Percentiles rank a stretch among this genome's conserved stretches.
phyloP scores from a whole-genome alignment of 2,113 vertebrate genomes.

The Syngnathus typhle region DNA sequence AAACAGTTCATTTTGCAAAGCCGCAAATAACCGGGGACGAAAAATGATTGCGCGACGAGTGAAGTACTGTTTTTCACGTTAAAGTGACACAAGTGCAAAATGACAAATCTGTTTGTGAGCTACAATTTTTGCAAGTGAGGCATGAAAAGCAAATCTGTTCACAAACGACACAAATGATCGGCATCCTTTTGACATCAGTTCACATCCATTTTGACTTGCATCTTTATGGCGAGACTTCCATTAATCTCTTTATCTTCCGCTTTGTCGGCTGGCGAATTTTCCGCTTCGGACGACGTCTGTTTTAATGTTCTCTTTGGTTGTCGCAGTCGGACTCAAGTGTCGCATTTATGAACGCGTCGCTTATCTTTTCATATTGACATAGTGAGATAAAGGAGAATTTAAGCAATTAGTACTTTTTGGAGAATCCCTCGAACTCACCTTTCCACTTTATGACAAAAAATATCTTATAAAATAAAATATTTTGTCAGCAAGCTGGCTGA shows the following conservation, averaged over 20 bases:
- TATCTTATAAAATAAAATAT: no score
- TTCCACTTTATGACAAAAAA: no score
- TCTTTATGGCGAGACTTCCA: conserved; percentile 4
- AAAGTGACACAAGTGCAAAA: background rate
- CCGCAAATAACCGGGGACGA: background rate
- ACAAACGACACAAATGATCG: background rate
- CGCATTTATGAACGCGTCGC: background rate
- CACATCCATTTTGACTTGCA: background rate
- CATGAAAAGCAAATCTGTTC: conserved; percentile 4
- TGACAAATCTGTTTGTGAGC: background rate
- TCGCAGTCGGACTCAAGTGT: conserved; percentile 4
- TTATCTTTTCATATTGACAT: background rate
- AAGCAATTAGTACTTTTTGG: no score
- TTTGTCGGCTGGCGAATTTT: conserved; percentile 4
- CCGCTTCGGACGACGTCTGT: conserved; percentile 1
- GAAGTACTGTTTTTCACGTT: background rate
- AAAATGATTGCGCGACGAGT: background rate
- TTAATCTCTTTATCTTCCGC: background rate
- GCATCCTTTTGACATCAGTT: background rate
- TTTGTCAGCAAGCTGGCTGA: no score
- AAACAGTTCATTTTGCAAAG: background rate
- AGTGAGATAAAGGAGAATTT: no score
- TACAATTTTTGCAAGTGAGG: conserved; percentile 7
- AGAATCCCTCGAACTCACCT: no score
- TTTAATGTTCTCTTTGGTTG: background rate